A percentile compares a stretch with the other conserved stretches of the same genome.
These are phyloP conservation scores for Scalopus aquaticus DNA, from an alignment of 2,113 vertebrate species.

Conservation along the genomic window DNA sequence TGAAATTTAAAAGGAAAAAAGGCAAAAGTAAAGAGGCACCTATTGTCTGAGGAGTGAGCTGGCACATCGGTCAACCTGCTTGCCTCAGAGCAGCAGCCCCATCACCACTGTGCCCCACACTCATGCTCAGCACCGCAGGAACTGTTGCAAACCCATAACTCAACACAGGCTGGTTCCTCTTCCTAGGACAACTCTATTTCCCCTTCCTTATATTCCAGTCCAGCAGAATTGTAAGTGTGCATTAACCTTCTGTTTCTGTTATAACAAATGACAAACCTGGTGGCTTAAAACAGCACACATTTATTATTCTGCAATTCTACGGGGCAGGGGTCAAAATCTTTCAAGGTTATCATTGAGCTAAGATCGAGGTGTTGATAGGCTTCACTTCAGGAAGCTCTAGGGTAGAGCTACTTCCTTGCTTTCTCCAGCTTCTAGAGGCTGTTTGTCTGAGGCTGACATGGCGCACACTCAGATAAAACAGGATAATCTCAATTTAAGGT, in stretches of 20 bases:
- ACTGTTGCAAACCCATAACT: background rate
- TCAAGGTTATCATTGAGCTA: background rate
- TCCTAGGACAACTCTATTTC: background rate
- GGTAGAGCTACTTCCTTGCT: background rate
- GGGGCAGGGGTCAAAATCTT: background rate
- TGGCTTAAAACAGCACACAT: background rate
- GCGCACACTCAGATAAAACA: background rate
- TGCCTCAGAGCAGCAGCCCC: rapidly evolving
- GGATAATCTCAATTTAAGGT: background rate
- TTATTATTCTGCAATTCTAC: background rate
- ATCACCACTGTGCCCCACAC: rapidly evolving
- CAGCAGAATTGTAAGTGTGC: background rate
- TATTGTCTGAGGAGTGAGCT: background rate
- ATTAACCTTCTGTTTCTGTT: background rate
- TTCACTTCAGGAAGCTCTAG: background rate
- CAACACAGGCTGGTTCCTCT: background rate
- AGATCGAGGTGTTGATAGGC: background rate
- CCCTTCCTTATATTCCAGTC: background rate
- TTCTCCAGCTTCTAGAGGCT: background rate
- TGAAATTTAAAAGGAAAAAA: background rate
- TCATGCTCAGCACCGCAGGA: rapidly evolving
- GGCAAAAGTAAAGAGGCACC: background rate
- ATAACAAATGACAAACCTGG: background rate
- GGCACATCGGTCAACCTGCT: rapidly evolving
- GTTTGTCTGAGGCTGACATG: too few relatives aligned